A percentile compares a stretch with the other conserved stretches of the same genome.
Conservation (phyloP, 2,113 vertebrate genomes). For the Odocoileus virginianus region DNA sequence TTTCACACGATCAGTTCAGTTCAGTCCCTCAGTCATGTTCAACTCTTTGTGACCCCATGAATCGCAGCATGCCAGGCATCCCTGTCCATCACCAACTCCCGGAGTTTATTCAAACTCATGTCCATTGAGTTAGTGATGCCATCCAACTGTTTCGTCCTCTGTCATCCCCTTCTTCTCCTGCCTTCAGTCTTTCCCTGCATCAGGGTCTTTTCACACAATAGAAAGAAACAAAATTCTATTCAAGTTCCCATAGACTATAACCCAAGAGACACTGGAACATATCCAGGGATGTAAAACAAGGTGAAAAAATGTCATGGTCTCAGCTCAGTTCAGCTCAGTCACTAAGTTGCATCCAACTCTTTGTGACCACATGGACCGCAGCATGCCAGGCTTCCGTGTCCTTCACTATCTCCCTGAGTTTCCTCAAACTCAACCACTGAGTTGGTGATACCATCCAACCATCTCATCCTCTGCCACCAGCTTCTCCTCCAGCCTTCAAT, state of each 20-base stretch:
- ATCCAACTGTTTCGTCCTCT: too few relatives aligned
- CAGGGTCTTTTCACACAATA: not conserved
- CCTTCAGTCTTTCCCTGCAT: too few relatives aligned
- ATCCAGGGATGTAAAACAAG: not conserved
- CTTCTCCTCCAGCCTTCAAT: not conserved
- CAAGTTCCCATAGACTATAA: not conserved
- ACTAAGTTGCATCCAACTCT: not conserved
- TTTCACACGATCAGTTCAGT: not conserved
- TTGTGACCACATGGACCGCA: not conserved
- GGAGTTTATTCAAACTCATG: too few relatives aligned
- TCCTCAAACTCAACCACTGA: not conserved
- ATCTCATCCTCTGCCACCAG: accelerated
- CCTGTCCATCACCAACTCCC: too few relatives aligned
- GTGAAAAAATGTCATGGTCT: not conserved
- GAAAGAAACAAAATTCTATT: not conserved
- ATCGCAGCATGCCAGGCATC: too few relatives aligned
- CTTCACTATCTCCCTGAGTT: not conserved
- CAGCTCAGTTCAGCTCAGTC: not conserved
- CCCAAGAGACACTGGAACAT: not conserved
- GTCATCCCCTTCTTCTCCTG: too few relatives aligned
- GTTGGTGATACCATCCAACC: accelerated
- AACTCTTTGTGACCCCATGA: too few relatives aligned
- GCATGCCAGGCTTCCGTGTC: not conserved
- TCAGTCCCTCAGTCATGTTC: too few relatives aligned
- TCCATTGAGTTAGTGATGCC: too few relatives aligned